Percentiles rank a stretch among this genome's conserved stretches.
Evolutionary conservation across 1,140 invertebrate genomes (phyloP).

Genomic region (Aricia agestis): DNA sequence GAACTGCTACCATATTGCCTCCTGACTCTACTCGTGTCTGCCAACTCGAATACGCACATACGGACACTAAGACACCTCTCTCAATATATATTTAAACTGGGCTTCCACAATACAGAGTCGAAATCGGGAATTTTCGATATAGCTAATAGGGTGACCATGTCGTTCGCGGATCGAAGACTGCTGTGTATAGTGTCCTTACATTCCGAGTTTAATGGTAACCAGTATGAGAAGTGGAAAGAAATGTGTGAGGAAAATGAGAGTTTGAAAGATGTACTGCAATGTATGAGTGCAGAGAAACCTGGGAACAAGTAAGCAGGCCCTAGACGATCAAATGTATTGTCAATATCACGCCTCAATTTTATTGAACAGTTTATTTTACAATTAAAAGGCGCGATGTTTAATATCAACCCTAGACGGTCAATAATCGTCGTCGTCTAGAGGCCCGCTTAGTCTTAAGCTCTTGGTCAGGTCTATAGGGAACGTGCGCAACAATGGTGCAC

Average conservation of each 20-base stretch:
- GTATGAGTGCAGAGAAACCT: constrained; percentile 33
- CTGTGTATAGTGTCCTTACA: constrained; percentile 62
- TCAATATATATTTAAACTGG: constrained; percentile 44
- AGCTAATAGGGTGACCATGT: constrained; percentile 35
- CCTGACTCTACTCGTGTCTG: constrained; percentile 55
- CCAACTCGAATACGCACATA: constrained; percentile 55
- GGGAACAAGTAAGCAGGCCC: too few relatives aligned
- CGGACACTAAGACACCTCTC: constrained; percentile 44
- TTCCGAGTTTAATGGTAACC: constrained; percentile 56
- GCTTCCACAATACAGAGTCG: constrained; percentile 39
- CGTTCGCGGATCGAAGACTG: constrained; percentile 59
- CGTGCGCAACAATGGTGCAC: too few relatives aligned
- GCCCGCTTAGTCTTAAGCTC: too few relatives aligned
- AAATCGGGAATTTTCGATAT: constrained; percentile 44
- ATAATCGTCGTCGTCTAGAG: too few relatives aligned
- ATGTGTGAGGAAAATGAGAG: constrained; percentile 52
- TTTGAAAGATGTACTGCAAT: constrained; percentile 53
- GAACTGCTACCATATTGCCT: constrained; percentile 54
- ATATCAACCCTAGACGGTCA: too few relatives aligned
- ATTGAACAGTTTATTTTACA: too few relatives aligned
- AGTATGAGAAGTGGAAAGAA: constrained; percentile 60
- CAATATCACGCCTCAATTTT: too few relatives aligned
- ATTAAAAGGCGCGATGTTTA: too few relatives aligned
- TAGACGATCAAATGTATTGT: too few relatives aligned
- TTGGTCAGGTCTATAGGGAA: too few relatives aligned